phyloP scores from a whole-genome alignment of 2,797 vertebrate species.

The Alectoris magna region DNA sequence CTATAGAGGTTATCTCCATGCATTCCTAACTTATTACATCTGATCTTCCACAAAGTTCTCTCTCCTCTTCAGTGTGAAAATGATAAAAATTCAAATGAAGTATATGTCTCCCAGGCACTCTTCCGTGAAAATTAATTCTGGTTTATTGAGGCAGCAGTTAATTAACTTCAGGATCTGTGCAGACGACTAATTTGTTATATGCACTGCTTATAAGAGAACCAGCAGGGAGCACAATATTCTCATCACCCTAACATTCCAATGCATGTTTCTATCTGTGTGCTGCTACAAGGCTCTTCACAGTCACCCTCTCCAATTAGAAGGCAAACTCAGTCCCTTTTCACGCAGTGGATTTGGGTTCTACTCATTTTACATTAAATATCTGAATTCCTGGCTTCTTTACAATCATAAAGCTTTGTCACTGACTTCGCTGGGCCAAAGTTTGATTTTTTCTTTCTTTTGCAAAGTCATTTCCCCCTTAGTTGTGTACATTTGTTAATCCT shows the following conservation, averaged over 20 bases:
- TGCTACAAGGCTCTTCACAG: background rate
- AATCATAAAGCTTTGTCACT: background rate
- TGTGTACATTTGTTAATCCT: background rate
- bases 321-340: background rate
- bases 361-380: background rate
- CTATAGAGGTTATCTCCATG: background rate
- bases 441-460: background rate
- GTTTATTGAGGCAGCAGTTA: background rate
- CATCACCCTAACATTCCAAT: background rate
- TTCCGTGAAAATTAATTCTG: background rate
- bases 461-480: background rate
- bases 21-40: background rate
- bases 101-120: background rate
- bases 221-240: background rate
- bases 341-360: background rate
- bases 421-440: background rate
- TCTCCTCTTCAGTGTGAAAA: background rate
- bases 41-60: background rate
- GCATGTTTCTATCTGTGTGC: background rate
- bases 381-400: background rate
- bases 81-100: background rate
- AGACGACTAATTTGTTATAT: background rate
- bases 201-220: background rate
- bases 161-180: background rate
- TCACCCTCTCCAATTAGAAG: background rate